A percentile compares a stretch with the other conserved stretches of the same genome.
Evolutionary conservation across 2,797 vertebrate genomes (phyloP).

Genomic region (Apogon talboti): DNA sequence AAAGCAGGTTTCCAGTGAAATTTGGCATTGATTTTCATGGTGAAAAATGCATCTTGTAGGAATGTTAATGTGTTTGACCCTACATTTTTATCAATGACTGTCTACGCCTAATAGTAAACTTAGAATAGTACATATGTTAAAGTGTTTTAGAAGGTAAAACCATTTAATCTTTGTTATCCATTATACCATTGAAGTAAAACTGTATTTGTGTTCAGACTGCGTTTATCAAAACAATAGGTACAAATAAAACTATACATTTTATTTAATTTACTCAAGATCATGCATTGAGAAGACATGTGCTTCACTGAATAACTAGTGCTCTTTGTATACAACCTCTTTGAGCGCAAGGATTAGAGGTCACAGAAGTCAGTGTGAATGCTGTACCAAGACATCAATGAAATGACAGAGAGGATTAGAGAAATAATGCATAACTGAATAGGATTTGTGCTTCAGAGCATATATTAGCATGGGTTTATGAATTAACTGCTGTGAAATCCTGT

Average conservation of each 20-base stretch:
- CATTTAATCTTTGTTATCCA: too few relatives aligned
- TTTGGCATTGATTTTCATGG: background rate
- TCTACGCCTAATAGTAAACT: background rate
- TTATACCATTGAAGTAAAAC: too few relatives aligned
- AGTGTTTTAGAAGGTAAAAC: background rate
- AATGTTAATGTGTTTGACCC: background rate
- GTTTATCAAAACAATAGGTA: background rate
- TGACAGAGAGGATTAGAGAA: constrained; percentile 56
- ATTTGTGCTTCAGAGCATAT: constrained; percentile 55
- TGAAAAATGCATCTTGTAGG: background rate
- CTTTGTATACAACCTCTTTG: constrained; percentile 54
- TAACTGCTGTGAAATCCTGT: constrained; percentile 48
- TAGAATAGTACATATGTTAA: background rate
- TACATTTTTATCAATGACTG: background rate
- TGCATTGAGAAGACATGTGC: constrained; percentile 41
- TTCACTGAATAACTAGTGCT: constrained; percentile 40
- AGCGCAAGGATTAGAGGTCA: constrained; percentile 50
- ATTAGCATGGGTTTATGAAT: constrained; percentile 55
- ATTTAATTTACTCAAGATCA: constrained; percentile 15
- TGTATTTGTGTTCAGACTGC: background rate
- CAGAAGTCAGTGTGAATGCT: constrained; percentile 35
- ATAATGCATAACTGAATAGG: constrained; percentile 59
- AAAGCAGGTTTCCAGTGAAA: background rate
- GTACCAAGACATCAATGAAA: constrained; percentile 53
- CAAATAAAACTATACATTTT: constrained; percentile 5